Evolutionary conservation across 2,113 vertebrate species (phyloP), one percentile per base, ranked within the genome.

Genomic region (Cephalophus harveyi): DNA sequence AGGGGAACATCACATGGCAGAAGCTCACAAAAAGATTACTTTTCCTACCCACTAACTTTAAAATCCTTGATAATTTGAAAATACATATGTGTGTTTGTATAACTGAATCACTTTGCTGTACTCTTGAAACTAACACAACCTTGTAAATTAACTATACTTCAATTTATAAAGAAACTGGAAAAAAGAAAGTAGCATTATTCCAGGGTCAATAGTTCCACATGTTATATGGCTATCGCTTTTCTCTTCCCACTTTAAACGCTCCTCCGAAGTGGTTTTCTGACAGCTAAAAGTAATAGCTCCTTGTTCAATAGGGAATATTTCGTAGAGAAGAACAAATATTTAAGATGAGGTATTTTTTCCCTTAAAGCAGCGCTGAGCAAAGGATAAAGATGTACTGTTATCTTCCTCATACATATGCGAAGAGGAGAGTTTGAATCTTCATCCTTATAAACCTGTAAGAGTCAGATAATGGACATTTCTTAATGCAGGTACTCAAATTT

Each of bases 381-480:
- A 78, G 82, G 57, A 89, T 97, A 91, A 98, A 96, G 84, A 87
- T 0, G n/a, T 46, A 92, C 16, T 91, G 71, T 97, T 90, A 87
- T 98, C 67, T 93, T 93, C 93, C n/a, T 64, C 54, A 50, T 76
- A 76, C 25, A 0, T 96, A 88, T 91, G 83, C 79, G 83, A 85
- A 90, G 1, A 97, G 33, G 12, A 54, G 67, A 86, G 30, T 67
- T 86, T 40, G 96, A 92, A 97, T 98, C 87, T 97, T 64, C 92
- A 96, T 27, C 85, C 89, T 97, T 97, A 54, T 89, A 97, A 98
- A 98, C 88, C 97, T 98, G 97, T 62, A 97, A 43, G 52, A 98
- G 96, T 40, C 94, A 98, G 97, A 98, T 98, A 98, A 98, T 23
- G 50, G 59, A n/a, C 0, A 0, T 2, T 97, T 98, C 89, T 93